Percentiles rank a stretch among this genome's conserved stretches.
These are phyloP conservation scores for Nycteola revayana DNA, from an alignment of 2,888 invertebrate genomes.

Conservation along the genomic window DNA sequence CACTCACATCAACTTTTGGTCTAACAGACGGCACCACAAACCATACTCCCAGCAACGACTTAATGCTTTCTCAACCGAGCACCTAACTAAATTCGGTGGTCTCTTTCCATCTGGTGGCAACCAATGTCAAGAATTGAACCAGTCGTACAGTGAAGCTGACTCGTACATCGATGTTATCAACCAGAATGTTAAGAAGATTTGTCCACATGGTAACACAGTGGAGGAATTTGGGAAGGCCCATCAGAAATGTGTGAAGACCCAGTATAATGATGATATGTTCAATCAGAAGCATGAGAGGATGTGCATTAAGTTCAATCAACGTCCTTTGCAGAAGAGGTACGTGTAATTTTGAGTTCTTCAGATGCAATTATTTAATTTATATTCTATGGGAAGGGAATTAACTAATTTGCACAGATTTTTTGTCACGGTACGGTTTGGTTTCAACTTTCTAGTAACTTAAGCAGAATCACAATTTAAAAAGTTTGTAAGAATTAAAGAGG, in stretches of 20 bases:
- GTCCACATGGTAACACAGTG: slow-evolving; percentile 72
- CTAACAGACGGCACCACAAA: slow-evolving; percentile 78
- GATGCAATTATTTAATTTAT: too few relatives aligned
- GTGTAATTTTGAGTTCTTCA: too few relatives aligned
- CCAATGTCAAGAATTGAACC: slow-evolving; percentile 74
- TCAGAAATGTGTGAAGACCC: slow-evolving; percentile 73
- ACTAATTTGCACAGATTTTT: too few relatives aligned
- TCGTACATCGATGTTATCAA: slow-evolving; percentile 74
- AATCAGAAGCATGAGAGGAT: slow-evolving; percentile 74
- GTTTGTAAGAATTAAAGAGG: too few relatives aligned
- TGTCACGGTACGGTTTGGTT: too few relatives aligned
- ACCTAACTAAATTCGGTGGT: slow-evolving; percentile 74
- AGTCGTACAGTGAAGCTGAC: slow-evolving; percentile 74
- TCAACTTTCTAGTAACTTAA: too few relatives aligned
- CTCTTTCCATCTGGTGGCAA: slow-evolving; percentile 75
- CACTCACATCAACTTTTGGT: slow-evolving; percentile 61
- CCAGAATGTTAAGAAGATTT: slow-evolving; percentile 65
- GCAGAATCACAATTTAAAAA: too few relatives aligned
- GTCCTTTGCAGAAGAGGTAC: slow-evolving; percentile 72
- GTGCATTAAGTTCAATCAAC: slow-evolving; percentile 78
- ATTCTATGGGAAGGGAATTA: too few relatives aligned
- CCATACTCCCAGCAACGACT: slow-evolving; percentile 80
- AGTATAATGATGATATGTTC: slow-evolving; percentile 57
- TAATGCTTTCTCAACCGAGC: slow-evolving; percentile 78
- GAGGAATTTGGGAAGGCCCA: slow-evolving; percentile 78